phyloP scores from a whole-genome alignment of 1,140 invertebrate genomes.

The Rhyzopertha dominica region DNA sequence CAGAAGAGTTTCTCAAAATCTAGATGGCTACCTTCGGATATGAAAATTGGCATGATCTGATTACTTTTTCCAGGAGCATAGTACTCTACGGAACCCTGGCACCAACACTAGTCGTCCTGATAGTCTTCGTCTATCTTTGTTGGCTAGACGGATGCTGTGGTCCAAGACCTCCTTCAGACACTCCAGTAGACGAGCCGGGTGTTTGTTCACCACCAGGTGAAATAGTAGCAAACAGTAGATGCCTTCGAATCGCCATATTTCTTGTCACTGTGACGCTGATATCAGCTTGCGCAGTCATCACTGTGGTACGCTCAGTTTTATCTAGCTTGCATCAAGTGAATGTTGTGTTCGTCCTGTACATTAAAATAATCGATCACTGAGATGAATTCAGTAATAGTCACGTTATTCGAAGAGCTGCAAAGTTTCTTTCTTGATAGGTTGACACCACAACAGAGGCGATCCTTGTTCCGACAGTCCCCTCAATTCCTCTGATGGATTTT shows the following conservation, averaged over 20 bases:
- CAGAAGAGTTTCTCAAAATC: too few relatives aligned
- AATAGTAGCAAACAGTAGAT: conserved; percentile 60
- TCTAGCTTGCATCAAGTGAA: conserved; percentile 6
- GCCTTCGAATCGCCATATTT: conserved; percentile 62
- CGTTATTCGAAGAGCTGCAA: too few relatives aligned
- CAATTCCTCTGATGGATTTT: too few relatives aligned
- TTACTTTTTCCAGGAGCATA: conserved; percentile 52
- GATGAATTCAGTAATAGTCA: too few relatives aligned
- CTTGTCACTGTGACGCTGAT: conserved; percentile 61
- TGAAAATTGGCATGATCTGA: conserved; percentile 2
- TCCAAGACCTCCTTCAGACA: conserved; percentile 42
- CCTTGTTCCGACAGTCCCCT: too few relatives aligned
- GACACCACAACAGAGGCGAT: too few relatives aligned
- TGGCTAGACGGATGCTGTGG: conserved; percentile 51
- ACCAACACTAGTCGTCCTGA: conserved; percentile 58
- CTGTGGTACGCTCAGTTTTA: conserved; percentile 52
- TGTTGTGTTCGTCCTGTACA: too few relatives aligned
- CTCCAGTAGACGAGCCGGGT: conserved; percentile 46
- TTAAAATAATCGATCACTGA: too few relatives aligned
- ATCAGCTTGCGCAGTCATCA: conserved; percentile 62
- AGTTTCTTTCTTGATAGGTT: too few relatives aligned
- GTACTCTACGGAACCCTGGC: conserved; percentile 59
- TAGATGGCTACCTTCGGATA: too few relatives aligned
- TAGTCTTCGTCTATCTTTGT: conserved; percentile 58
- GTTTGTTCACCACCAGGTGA: conserved; percentile 51